A percentile compares a stretch with the other conserved stretches of the same genome.
phyloP scores from a whole-genome alignment of 2,888 invertebrate genomes.

The Pedicia rivosa region DNA sequence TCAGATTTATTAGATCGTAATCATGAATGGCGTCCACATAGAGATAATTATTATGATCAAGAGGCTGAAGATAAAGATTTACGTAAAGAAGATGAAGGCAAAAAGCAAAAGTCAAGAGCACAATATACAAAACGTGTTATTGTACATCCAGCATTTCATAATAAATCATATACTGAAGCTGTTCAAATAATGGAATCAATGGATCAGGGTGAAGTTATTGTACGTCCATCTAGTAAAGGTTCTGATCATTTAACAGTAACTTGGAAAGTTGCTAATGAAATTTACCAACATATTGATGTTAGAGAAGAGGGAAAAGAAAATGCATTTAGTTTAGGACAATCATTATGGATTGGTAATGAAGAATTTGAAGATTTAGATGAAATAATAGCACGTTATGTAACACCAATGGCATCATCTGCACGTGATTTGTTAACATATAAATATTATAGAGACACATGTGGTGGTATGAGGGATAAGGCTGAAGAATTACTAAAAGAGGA shows the following conservation, averaged over 20 bases:
- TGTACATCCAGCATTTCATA: conserved; percentile 94
- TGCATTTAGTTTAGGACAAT: conserved; percentile 81
- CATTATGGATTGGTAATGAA: conserved; percentile 74
- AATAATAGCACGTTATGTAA: conserved; percentile 92
- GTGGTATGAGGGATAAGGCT: conserved; percentile 70
- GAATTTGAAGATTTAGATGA: conserved; percentile 99
- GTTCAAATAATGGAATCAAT: conserved; percentile 79
- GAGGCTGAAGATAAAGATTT: conserved; percentile 67
- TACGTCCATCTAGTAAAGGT: conserved; percentile 95
- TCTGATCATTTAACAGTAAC: conserved; percentile 92
- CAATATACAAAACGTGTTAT: conserved; percentile 92
- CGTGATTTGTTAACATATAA: conserved; percentile 84
- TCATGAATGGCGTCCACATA: conserved; percentile 77
- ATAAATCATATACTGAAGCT: conserved; percentile 85
- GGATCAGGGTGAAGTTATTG: conserved; percentile 94
- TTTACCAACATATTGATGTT: conserved; percentile 94
- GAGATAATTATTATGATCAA: conserved; percentile 83
- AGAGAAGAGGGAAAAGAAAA: conserved; percentile 93
- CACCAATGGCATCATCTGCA: conserved; percentile 90
- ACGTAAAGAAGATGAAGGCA: conserved; percentile 62
- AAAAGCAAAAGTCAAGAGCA: conserved; percentile 65
- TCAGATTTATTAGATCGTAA: conserved; percentile 85
- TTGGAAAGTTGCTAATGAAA: conserved; percentile 92
- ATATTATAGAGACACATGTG: conserved; percentile 67
- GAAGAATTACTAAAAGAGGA: conserved; percentile 80